Conservation (phyloP, 2,113 vertebrate species). For the Sphaerodactylus townsendi region DNA sequence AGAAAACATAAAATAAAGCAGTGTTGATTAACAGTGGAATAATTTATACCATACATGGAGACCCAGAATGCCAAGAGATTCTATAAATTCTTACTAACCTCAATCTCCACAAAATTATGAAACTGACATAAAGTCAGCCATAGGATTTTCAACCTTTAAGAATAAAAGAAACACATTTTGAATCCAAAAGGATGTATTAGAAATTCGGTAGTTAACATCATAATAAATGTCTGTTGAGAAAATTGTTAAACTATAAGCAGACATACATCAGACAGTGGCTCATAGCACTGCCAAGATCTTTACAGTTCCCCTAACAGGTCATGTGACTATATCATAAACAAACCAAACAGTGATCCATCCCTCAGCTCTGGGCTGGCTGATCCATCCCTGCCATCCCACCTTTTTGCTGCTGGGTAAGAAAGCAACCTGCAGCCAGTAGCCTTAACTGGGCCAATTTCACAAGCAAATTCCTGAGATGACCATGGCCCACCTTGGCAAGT, state of each 20-base stretch:
- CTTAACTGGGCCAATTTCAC: too few relatives aligned
- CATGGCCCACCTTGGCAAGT: too few relatives aligned
- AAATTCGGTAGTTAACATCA: background rate
- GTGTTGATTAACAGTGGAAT: background rate
- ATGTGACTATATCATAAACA: too few relatives aligned
- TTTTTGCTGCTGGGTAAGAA: too few relatives aligned
- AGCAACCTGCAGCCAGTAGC: too few relatives aligned
- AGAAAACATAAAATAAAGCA: background rate
- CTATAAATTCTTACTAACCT: conserved; percentile 77
- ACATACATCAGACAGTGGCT: too few relatives aligned
- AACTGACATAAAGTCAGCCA: conserved; percentile 97
- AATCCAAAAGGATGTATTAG: background rate
- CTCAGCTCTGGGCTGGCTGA: too few relatives aligned
- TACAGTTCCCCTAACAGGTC: too few relatives aligned
- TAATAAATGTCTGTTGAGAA: background rate
- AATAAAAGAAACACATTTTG: background rate
- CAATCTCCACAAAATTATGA: conserved; percentile 92
- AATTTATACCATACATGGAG: background rate
- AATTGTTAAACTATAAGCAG: background rate
- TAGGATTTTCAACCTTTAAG: conserved; percentile 89
- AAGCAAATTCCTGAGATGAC: too few relatives aligned
- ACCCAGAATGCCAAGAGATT: background rate
- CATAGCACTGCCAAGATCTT: too few relatives aligned
- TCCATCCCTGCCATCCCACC: too few relatives aligned
- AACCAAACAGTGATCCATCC: too few relatives aligned